phyloP scores from a whole-genome alignment of 2,797 vertebrate species.

The Syndactyla subalaris region DNA sequence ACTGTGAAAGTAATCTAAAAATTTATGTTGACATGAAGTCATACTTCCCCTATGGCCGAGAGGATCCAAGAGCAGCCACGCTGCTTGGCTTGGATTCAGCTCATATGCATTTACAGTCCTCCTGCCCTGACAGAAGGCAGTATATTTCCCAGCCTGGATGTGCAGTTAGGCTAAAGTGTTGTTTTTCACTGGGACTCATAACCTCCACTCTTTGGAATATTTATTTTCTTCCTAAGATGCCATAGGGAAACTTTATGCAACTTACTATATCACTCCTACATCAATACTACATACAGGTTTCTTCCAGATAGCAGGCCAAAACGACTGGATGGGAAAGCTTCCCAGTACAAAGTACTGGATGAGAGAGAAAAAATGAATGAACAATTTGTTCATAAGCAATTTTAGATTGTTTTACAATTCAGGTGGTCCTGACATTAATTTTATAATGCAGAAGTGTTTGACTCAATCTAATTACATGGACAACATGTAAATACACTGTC shows the following conservation, averaged over 20 bases:
- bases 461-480: neutral
- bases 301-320: neutral
- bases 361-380: neutral
- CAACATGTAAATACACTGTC: neutral
- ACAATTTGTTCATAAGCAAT: neutral
- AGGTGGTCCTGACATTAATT: neutral
- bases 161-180: slow-evolving; percentile 41
- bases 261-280: slow-evolving; percentile 40
- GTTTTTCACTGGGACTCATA: slow-evolving; percentile 56
- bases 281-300: neutral
- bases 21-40: slow-evolving; percentile 49
- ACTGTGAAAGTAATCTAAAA: slow-evolving; percentile 26
- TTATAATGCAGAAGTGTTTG: neutral
- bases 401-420: neutral
- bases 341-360: neutral
- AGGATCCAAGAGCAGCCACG: slow-evolving; percentile 32
- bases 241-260: slow-evolving; percentile 38
- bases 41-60: slow-evolving; percentile 4
- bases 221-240: slow-evolving; percentile 50
- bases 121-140: slow-evolving; percentile 52
- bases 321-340: neutral
- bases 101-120: slow-evolving; percentile 58
- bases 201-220: slow-evolving; percentile 48
- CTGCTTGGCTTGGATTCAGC: slow-evolving; percentile 41
- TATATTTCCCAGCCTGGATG: slow-evolving; percentile 43